A percentile compares a stretch with the other conserved stretches of the same genome.
phyloP scores from a whole-genome alignment of 2,797 vertebrate genomes.

The Adrianichthys oophorus region DNA sequence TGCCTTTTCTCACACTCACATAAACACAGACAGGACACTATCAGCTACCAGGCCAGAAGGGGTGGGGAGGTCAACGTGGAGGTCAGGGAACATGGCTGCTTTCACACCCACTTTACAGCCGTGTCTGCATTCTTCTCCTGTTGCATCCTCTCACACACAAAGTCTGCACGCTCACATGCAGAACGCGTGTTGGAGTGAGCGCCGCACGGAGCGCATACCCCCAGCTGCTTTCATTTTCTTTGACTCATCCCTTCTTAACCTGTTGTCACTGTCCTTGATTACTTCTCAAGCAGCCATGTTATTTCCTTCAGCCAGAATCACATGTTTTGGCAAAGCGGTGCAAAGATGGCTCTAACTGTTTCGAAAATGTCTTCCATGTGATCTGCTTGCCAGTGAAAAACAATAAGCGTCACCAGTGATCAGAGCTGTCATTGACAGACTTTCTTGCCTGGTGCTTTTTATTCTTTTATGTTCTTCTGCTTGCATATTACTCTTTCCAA shows the following conservation, averaged over 20 bases:
- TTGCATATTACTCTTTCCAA: constrained; percentile 4
- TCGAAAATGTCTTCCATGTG: constrained; percentile 37
- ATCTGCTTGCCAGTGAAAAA: constrained; percentile 44
- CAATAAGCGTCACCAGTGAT: constrained; percentile 25
- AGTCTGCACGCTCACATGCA: neutral
- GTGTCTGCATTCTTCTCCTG: constrained; percentile 68
- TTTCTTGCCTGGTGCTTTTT: neutral
- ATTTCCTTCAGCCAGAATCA: constrained; percentile 30
- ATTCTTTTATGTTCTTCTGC: constrained; percentile 2
- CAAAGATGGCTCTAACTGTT: constrained; percentile 47
- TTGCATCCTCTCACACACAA: constrained; percentile 38
- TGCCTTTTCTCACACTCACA: constrained; percentile 11
- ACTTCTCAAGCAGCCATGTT: constrained; percentile 48
- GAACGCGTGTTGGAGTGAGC: constrained; percentile 56
- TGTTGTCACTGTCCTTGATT: constrained; percentile 61
- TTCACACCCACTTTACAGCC: constrained; percentile 73
- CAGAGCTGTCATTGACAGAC: neutral
- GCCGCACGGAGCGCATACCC: constrained; percentile 28
- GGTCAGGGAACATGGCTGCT: constrained; percentile 69
- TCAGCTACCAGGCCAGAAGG: constrained; percentile 41
- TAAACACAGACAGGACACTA: constrained; percentile 34
- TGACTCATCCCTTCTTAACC: constrained; percentile 53
- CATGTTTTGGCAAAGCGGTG: constrained; percentile 20
- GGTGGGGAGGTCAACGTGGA: constrained; percentile 56
- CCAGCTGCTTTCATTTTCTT: constrained; percentile 72